phyloP scores from a whole-genome alignment of 2,113 vertebrate species.

The Atlantisia rogersi region DNA sequence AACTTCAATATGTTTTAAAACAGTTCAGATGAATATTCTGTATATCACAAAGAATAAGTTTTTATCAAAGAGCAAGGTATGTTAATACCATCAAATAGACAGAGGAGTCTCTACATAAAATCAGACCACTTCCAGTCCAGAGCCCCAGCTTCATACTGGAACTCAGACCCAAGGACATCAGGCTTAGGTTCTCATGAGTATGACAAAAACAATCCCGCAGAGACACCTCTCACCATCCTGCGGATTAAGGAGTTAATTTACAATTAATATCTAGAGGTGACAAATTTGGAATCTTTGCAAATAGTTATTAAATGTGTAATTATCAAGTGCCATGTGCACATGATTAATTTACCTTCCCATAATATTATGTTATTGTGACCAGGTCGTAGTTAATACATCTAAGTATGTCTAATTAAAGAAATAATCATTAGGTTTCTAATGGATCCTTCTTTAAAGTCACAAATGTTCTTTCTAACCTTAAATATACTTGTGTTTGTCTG shows the following conservation, averaged over 20 bases:
- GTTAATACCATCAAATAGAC: not conserved
- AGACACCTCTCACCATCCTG: not conserved
- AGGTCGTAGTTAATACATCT: not conserved
- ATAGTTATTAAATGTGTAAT: not conserved
- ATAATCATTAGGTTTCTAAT: not conserved
- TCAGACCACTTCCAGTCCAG: not conserved
- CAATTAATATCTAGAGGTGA: not conserved
- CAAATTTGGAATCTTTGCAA: not conserved
- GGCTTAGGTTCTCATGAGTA: not conserved
- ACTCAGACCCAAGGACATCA: not conserved
- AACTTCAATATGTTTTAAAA: not conserved
- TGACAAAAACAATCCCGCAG: not conserved
- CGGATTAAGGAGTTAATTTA: not conserved
- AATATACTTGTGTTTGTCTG: not conserved
- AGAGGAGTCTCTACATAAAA: not conserved
- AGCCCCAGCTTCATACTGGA: not conserved
- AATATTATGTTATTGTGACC: not conserved
- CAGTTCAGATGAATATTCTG: not conserved
- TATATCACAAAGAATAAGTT: not conserved
- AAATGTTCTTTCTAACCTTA: not conserved
- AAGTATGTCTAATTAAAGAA: not conserved
- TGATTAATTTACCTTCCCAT: not conserved
- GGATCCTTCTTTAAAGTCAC: not conserved
- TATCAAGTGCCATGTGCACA: not conserved
- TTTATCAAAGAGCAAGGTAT: not conserved